A percentile compares a stretch with the other conserved stretches of the same genome.
Conservation (phyloP, 2,888 invertebrate species). For the Lottia scabra region DNA sequence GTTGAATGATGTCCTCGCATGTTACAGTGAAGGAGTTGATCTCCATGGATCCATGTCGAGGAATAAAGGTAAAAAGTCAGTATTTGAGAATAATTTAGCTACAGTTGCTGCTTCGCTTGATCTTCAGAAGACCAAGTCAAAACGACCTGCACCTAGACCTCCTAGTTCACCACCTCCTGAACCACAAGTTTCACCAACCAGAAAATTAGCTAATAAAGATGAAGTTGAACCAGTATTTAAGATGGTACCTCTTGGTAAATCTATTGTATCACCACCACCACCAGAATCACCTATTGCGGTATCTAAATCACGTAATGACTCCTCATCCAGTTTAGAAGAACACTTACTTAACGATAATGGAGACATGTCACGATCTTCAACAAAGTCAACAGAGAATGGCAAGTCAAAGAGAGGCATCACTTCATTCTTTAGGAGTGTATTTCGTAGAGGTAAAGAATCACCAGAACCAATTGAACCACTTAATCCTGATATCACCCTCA, state of each 20-base stretch:
- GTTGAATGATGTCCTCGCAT: slow-evolving; percentile 52
- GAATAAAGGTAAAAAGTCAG: slow-evolving; percentile 38
- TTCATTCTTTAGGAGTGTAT: slow-evolving; percentile 53
- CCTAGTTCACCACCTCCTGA: slow-evolving; percentile 50
- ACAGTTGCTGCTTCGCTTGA: slow-evolving; percentile 54
- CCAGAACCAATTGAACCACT: slow-evolving; percentile 28
- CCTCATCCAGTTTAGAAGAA: slow-evolving; percentile 10
- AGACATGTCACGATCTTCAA: slow-evolving; percentile 3
- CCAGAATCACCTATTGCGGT: slow-evolving; percentile 1
- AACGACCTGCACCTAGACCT: slow-evolving; percentile 53
- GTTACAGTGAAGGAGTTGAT: slow-evolving; percentile 28
- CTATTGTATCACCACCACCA: slow-evolving; percentile 37
- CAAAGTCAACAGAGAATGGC: slow-evolving; percentile 28
- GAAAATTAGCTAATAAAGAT: slow-evolving; percentile 14
- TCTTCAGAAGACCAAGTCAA: slow-evolving; percentile 45
- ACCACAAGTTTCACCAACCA: slow-evolving; percentile 36
- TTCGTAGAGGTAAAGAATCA: slow-evolving; percentile 45
- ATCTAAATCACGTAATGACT: slow-evolving; percentile 13
- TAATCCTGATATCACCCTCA: slow-evolving; percentile 35
- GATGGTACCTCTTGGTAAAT: slow-evolving; percentile 55
- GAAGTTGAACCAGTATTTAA: slow-evolving; percentile 52
- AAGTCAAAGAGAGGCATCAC: slow-evolving; percentile 49
- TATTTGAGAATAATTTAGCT: slow-evolving; percentile 54
- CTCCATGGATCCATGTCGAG: background rate
- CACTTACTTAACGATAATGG: slow-evolving; percentile 3